phyloP scores from a whole-genome alignment of 2,888 invertebrate species.

The Azorinus chamasolen region DNA sequence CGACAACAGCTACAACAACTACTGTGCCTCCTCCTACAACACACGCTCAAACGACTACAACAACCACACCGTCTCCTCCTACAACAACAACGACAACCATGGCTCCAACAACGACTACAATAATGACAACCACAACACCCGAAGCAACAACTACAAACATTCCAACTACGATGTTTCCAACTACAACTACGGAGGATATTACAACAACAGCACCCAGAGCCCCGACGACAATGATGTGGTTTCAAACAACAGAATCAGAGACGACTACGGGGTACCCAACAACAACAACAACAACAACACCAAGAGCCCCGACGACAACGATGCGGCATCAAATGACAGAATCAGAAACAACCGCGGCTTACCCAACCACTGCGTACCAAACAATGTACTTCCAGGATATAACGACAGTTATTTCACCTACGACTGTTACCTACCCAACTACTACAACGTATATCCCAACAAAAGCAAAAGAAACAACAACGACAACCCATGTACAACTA shows the following conservation, averaged over 20 bases:
- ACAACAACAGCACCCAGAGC: conserved; percentile 5
- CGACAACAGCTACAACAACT: conserved; percentile 4
- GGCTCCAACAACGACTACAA: conserved; percentile 35
- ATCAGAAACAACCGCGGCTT: background rate
- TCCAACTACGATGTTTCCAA: background rate
- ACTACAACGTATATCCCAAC: background rate
- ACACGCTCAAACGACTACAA: conserved; percentile 9
- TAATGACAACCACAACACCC: conserved; percentile 26
- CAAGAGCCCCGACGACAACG: conserved; percentile 5
- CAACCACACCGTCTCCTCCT: conserved; percentile 14
- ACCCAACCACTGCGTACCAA: background rate
- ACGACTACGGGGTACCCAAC: too few relatives aligned
- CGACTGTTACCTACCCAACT: background rate
- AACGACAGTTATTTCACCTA: conserved; percentile 3
- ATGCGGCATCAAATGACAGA: background rate
- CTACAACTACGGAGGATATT: conserved; percentile 13
- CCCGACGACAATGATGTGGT: background rate
- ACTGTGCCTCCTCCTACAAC: conserved; percentile 12
- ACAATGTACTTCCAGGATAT: background rate
- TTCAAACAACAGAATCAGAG: too few relatives aligned
- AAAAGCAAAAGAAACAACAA: conserved; percentile 3
- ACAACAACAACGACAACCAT: conserved; percentile 40
- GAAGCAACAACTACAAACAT: conserved; percentile 4
- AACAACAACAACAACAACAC: conserved; percentile 9
- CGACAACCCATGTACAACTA: background rate